Evolutionary conservation across 2,888 invertebrate genomes (phyloP), one percentile per base, ranked within the genome.

Genomic region (Acanthoscelides obtectus): DNA sequence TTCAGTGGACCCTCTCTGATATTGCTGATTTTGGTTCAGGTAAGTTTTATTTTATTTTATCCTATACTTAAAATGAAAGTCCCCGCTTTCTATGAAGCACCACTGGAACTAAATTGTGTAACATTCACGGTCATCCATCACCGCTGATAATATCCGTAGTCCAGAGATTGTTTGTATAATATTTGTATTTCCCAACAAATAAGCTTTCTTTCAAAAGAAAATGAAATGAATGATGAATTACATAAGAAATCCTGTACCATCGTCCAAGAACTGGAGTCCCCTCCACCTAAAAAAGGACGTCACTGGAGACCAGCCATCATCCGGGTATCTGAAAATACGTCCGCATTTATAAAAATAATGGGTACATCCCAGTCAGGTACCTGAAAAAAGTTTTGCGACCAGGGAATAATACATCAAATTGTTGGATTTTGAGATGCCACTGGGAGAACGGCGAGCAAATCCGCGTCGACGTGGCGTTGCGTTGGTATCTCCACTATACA

Each of bases 321-420:
- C 70, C 68, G 71, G 70, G 71, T 72, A 75, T 73, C 72, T 71
- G 70, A 73, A 75, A 73, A 75, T 73, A 75, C 72, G 74, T 75
- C 73, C 72, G 73, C 72, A 75, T 74, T 70, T 72, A 74, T 74
- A 72, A 69, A 72, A 74, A 72, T 73, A 69, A 70, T 72, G 71
- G 64, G 21, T 45, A 4, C 69, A n/a, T 20, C 45, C 67, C 8
- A 68, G 65, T 67, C 64, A 70, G 73, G 64, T 69, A 70, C 3
- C 22, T 63, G 71, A 22, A 65, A 72, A 74, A 74, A 69, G 72
- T 74, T 67, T 66, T 22, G 22, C 71, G 65, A 22, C 71, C 4
- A 27, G 74, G 74, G 74, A 74, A 70, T 72, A 71, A 74, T 74
- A 70, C 71, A 70, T 74, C 74, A 74, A 71, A 68, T 70, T 70